phyloP scores from a whole-genome alignment of 2,888 invertebrate genomes.

The Tribolium freemani region DNA sequence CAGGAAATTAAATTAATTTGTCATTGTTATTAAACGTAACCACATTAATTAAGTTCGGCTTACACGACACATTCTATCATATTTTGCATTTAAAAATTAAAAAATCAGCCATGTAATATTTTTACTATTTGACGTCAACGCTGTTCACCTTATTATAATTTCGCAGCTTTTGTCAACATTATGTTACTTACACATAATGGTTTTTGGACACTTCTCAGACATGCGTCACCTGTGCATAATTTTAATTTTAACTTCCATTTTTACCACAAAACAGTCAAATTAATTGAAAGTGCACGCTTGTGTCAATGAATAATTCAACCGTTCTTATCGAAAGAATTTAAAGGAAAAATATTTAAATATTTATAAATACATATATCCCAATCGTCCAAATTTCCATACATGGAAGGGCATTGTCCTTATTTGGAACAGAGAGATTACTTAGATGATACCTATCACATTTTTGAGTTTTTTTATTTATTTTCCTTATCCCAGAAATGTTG shows the following conservation, averaged over 20 bases:
- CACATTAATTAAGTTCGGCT: no score
- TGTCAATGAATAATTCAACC: conserved; percentile 7
- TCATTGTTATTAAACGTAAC: neutral
- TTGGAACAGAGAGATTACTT: no score
- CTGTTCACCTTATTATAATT: neutral
- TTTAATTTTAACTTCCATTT: neutral
- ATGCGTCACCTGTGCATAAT: neutral
- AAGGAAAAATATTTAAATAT: conserved; percentile 25
- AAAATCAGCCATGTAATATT: neutral
- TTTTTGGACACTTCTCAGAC: neutral
- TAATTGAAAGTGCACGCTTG: neutral
- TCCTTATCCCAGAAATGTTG: neutral
- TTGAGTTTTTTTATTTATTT: no score
- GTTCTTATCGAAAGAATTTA: conserved; percentile 25
- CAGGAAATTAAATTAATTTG: neutral
- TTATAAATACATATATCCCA: conserved; percentile 9
- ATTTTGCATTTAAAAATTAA: no score
- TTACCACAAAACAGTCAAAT: neutral
- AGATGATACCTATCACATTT: no score
- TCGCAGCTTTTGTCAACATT: neutral
- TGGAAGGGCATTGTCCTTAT: conserved; percentile 16
- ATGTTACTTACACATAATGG: neutral
- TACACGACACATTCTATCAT: no score
- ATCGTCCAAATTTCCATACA: neutral
- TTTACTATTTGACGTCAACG: neutral